These are phyloP conservation scores for Hoplostethus mediterraneus DNA, from an alignment of 2,797 vertebrate genomes.

Conservation along the genomic window DNA sequence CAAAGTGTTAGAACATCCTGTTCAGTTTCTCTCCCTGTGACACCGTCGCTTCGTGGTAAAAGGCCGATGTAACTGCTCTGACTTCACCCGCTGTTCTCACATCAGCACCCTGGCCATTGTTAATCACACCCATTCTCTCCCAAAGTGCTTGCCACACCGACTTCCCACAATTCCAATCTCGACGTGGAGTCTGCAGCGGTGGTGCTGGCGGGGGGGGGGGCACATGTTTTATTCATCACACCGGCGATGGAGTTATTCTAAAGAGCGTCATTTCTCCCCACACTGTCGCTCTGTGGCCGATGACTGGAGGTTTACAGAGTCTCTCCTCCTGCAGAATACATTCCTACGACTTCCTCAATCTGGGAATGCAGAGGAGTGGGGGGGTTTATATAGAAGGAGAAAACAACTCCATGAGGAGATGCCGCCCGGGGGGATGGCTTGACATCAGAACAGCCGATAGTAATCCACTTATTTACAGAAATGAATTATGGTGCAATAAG, in stretches of 20 bases:
- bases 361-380: constrained; percentile 29
- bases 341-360: constrained; percentile 15
- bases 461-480: constrained; percentile 36
- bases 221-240: constrained; percentile 76
- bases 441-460: constrained; percentile 27
- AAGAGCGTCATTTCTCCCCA: constrained; percentile 54
- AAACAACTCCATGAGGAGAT: constrained; percentile 15
- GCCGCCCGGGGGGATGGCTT: constrained; percentile 25
- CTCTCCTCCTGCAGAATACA: constrained; percentile 29
- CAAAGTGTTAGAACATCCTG: constrained; percentile 33
- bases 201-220: constrained; percentile 50
- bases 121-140: constrained; percentile 77
- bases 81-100: constrained; percentile 58
- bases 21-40: constrained; percentile 19
- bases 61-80: constrained; percentile 48
- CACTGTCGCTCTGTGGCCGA: constrained; percentile 40
- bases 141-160: constrained; percentile 59
- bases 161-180: constrained; percentile 73
- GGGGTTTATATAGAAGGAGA: not conserved
- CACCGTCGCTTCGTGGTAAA: constrained; percentile 39
- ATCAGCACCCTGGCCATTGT: constrained; percentile 56
- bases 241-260: constrained; percentile 65
- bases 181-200: constrained; percentile 54
- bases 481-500: constrained; percentile 25
- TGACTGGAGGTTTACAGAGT: constrained; percentile 45